Evolutionary conservation across 1,140 invertebrate species (phyloP), one percentile per base, ranked within the genome.

Genomic region (Pectinophora gossypiella): DNA sequence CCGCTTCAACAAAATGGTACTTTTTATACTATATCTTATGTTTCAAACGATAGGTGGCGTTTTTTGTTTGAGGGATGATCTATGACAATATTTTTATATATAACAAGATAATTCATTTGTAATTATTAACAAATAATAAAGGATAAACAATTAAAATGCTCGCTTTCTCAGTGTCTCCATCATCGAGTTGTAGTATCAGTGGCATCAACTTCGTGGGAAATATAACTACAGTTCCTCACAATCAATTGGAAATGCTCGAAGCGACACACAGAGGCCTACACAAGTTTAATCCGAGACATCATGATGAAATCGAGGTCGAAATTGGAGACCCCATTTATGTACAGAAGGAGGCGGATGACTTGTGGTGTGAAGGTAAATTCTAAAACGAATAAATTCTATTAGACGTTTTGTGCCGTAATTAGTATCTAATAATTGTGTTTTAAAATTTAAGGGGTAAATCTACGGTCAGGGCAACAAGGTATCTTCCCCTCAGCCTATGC

Each of bases 271-370:
- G 98, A 62, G 97, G 96, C 3, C 89, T 99, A 72, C 97, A 99
- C 82, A 97, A 97, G 81, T 99, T 99, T 74, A 91, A 98, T 59
- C 96, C 97, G 0, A 89, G 97, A 48, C 98, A 99, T 87, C 92
- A 94, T 23, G 98, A 99, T 77, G 97, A 99, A 88, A 94, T 99
- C 46, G 95, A 97, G 77, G 91, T 99, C 9, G 97, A 99, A 89
- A 98, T 99, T 46, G 98, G 98, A 3, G 98, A 99, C 87, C 96
- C 97, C 3, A 93, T 99, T 61, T 98, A 99, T 74, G 96, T 99
- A 56, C 95, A 98, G 69, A 96, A 97, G 77, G 97, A 99, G 83
- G 96, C 94, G 10, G 98, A 99, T 63, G 98, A 99, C 85, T 89
- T 98, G 42, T 99, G 98, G 98, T 98, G 97, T 88, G 97, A 98